Conservation (phyloP, 30 jellyfish, hydroid and myxozoan genomes). For the Hydractinia echinata region DNA sequence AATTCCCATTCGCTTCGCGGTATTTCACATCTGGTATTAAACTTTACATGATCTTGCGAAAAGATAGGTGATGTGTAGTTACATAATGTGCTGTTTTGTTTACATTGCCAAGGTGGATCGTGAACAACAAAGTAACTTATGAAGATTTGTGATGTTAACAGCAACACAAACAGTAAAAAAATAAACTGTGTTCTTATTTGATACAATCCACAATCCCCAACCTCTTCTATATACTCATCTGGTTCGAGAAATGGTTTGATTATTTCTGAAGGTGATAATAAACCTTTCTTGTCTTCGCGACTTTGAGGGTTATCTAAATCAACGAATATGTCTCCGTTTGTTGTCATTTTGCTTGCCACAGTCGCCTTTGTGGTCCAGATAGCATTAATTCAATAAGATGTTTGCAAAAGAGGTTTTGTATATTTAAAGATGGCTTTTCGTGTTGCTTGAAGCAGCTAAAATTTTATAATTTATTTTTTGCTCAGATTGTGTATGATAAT, state of each 20-base stretch:
- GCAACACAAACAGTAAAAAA: slow-evolving; percentile 50
- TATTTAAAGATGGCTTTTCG: too few species aligned
- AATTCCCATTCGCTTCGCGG: slow-evolving; percentile 67
- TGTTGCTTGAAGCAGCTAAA: too few species aligned
- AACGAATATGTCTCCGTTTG: too few species aligned
- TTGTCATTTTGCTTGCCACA: too few species aligned
- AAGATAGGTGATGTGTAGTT: slow-evolving; percentile 12
- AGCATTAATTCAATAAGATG: too few species aligned
- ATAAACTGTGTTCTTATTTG: slow-evolving; percentile 62
- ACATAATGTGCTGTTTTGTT: slow-evolving; percentile 43
- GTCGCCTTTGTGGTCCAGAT: too few species aligned
- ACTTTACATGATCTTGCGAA: slow-evolving; percentile 33
- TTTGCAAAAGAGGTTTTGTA: too few species aligned
- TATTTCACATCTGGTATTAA: slow-evolving; percentile 45
- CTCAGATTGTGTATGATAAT: too few species aligned
- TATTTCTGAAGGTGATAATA: too few species aligned
- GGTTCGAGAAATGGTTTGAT: neutral
- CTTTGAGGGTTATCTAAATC: too few species aligned
- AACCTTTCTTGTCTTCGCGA: too few species aligned
- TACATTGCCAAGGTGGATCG: slow-evolving; percentile 80
- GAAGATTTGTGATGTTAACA: slow-evolving; percentile 59
- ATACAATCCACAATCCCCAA: slow-evolving; percentile 62
- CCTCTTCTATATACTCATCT: slow-evolving; percentile 52
- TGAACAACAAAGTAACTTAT: slow-evolving; percentile 66
- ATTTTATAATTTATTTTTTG: too few species aligned